Evolutionary conservation across 2,797 vertebrate species (phyloP).

Genomic region (Siniperca obscura): DNA sequence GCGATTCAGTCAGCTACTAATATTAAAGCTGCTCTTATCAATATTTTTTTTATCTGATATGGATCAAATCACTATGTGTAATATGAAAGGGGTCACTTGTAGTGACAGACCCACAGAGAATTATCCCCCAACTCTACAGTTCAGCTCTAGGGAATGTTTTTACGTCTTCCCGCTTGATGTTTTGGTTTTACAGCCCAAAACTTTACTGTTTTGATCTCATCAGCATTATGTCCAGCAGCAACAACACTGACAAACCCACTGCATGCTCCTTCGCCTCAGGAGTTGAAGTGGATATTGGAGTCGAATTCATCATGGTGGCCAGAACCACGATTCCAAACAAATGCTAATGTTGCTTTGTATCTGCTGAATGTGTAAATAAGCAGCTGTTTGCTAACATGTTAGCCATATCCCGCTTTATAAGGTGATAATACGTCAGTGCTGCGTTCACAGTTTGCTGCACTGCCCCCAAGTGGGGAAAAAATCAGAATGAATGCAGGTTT

Average conservation of each 20-base stretch:
- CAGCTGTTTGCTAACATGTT: background rate
- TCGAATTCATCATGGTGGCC: background rate
- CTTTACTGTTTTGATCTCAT: background rate
- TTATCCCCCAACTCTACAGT: background rate
- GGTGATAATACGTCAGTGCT: too few species aligned
- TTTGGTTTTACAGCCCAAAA: background rate
- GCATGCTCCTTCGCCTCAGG: background rate
- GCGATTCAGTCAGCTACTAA: background rate
- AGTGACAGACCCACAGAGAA: background rate
- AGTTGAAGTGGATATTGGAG: background rate
- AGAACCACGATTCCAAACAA: background rate
- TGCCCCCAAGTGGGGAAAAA: background rate
- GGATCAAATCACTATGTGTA: background rate
- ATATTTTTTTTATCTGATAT: background rate
- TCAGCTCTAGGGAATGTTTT: background rate
- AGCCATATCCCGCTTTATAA: background rate
- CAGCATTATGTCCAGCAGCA: background rate
- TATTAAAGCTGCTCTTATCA: background rate
- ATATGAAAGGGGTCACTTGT: background rate
- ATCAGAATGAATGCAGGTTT: background rate
- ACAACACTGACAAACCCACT: too few species aligned
- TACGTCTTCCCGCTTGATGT: background rate
- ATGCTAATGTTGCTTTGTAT: background rate
- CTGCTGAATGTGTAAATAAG: background rate
- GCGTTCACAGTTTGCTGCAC: too few species aligned